phyloP scores from a whole-genome alignment of 2,888 invertebrate species.

The Drosophila demipolita region DNA sequence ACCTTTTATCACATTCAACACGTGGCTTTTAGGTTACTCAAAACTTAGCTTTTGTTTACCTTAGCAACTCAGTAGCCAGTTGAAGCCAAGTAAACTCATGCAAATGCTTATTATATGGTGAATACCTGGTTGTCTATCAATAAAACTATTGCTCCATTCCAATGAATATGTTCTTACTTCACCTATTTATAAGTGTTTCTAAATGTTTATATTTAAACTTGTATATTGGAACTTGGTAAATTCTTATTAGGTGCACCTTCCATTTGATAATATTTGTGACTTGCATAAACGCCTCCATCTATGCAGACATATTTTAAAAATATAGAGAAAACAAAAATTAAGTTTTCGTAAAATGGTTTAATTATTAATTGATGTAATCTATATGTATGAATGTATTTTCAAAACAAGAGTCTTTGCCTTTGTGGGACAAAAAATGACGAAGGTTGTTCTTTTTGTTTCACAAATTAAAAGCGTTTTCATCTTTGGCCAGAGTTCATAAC shows the following conservation, averaged over 20 bases:
- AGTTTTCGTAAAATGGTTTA: slow-evolving; percentile 49
- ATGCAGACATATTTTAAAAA: slow-evolving; percentile 15
- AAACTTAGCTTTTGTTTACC: slow-evolving; percentile 37
- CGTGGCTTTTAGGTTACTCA: slow-evolving; percentile 34
- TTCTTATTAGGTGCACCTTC: background rate
- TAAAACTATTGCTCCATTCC: background rate
- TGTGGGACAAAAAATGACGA: slow-evolving; percentile 7
- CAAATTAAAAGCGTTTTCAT: slow-evolving; percentile 80
- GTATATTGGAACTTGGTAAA: background rate
- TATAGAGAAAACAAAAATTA: slow-evolving; percentile 53
- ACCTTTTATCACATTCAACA: slow-evolving; percentile 60
- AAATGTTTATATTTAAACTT: background rate
- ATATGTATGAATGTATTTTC: background rate
- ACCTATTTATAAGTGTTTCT: background rate
- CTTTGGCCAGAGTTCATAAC: slow-evolving; percentile 75
- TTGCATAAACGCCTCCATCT: background rate
- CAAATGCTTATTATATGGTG: background rate
- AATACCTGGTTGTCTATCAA: background rate
- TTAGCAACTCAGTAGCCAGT: slow-evolving; percentile 10
- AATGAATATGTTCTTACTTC: background rate
- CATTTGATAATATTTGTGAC: background rate
- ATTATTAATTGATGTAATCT: slow-evolving; percentile 60
- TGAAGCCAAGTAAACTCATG: background rate
- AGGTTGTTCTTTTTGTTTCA: slow-evolving; percentile 34
- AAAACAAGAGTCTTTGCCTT: background rate